These are phyloP conservation scores for Xestia sexstrigata DNA, from an alignment of 2,888 invertebrate genomes.

Conservation along the genomic window DNA sequence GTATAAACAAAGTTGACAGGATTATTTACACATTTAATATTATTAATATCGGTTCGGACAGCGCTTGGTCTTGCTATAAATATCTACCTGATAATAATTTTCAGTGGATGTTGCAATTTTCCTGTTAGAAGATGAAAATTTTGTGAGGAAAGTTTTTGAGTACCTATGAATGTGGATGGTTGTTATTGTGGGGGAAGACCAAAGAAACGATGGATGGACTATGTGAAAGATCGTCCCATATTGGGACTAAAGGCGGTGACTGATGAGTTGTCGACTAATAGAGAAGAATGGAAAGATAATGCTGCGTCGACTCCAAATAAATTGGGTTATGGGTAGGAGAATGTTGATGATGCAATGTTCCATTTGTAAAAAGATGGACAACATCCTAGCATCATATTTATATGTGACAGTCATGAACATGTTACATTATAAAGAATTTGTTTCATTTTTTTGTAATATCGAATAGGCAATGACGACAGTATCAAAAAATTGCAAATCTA, in stretches of 20 bases:
- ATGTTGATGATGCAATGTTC: constrained; percentile 5
- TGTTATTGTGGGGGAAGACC: too few relatives aligned
- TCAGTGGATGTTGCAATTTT: constrained; percentile 6
- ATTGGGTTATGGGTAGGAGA: not conserved
- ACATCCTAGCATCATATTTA: not conserved
- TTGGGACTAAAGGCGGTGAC: not conserved
- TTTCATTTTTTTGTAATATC: too few relatives aligned
- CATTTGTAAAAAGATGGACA: not conserved
- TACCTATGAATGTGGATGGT: not conserved
- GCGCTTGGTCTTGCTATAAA: constrained; percentile 22
- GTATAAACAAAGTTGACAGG: constrained; percentile 34
- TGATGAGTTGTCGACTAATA: not conserved
- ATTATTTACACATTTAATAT: constrained; percentile 29
- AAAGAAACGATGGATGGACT: not conserved
- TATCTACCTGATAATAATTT: not conserved
- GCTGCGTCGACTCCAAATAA: not conserved
- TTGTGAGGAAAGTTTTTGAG: not conserved
- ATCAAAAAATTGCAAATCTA: too few relatives aligned
- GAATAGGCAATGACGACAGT: too few relatives aligned
- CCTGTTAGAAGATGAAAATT: not conserved
- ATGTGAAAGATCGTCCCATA: not conserved
- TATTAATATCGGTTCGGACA: constrained; percentile 27
- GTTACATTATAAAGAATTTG: too few relatives aligned
- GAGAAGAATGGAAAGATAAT: not conserved
- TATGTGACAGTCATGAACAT: too few relatives aligned